These are phyloP conservation scores for Arion vulgaris DNA, from an alignment of 1,140 invertebrate species.

Conservation along the genomic window DNA sequence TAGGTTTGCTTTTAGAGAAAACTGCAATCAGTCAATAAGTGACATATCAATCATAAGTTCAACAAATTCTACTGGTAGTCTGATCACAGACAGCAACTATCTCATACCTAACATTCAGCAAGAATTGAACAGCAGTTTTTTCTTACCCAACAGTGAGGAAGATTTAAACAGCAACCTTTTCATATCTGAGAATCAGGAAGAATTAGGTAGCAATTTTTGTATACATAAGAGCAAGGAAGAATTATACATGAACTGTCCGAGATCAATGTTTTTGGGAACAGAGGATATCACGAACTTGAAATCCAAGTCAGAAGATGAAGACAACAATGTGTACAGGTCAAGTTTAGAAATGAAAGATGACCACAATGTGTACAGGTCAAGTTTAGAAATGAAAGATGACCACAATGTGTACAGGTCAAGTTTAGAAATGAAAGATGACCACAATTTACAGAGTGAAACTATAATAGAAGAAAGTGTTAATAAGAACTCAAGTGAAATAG, in stretches of 20 bases:
- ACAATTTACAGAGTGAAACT: background rate
- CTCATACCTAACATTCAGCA: background rate
- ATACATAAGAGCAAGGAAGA: no score
- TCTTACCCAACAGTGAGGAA: background rate
- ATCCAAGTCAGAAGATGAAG: background rate
- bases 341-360: background rate
- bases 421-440: background rate
- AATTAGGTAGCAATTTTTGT: no score
- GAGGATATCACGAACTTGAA: no score
- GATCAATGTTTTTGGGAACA: no score
- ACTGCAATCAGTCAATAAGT: constrained; percentile 31
- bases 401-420: background rate
- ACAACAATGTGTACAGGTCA: background rate
- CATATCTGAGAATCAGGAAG: no score
- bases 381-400: background rate
- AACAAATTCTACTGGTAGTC: constrained; percentile 7
- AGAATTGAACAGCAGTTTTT: background rate
- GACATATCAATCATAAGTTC: constrained; percentile 34
- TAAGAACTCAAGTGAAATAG: background rate
- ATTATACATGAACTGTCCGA: no score
- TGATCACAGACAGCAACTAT: background rate
- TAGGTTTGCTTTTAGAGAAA: constrained; percentile 31
- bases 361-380: background rate
- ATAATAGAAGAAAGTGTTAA: background rate
- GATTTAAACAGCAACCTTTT: no score